Percentiles rank a stretch among this genome's conserved stretches.
Conservation (phyloP, 64 coral and sea anemone species). For the Pocillopora damicornis region DNA sequence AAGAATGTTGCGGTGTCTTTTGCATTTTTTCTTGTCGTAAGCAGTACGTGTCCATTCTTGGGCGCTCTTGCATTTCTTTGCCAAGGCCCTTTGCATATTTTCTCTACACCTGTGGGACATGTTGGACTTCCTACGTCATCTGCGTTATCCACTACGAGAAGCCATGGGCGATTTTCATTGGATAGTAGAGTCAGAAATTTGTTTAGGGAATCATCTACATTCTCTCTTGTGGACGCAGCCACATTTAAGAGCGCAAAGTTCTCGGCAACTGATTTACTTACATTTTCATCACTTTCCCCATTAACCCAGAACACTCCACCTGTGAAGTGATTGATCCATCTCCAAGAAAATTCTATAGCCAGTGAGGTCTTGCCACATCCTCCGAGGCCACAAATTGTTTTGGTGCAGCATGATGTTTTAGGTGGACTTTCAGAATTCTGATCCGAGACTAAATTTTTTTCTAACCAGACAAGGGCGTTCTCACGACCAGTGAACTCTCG, state of each 20-base stretch:
- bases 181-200: background rate
- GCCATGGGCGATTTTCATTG: background rate
- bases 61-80: background rate
- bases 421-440: background rate
- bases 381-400: background rate
- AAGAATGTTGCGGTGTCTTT: background rate
- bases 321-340: background rate
- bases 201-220: background rate
- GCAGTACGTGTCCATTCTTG: constrained; percentile 20
- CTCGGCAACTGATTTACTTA: background rate
- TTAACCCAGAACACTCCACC: constrained; percentile 37
- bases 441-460: background rate
- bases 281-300: constrained; percentile 19
- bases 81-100: constrained; percentile 29
- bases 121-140: background rate
- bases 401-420: background rate
- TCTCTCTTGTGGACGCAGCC: background rate
- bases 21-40: constrained; percentile 12
- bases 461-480: background rate
- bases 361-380: constrained; percentile 17
- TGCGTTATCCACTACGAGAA: constrained; percentile 37
- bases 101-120: background rate
- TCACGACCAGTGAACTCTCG: background rate
- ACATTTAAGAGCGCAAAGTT: constrained; percentile 1
- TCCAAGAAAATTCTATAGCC: constrained; percentile 19